Conservation (phyloP, 2,797 vertebrate species). For the Microctenopoma lineatum region DNA sequence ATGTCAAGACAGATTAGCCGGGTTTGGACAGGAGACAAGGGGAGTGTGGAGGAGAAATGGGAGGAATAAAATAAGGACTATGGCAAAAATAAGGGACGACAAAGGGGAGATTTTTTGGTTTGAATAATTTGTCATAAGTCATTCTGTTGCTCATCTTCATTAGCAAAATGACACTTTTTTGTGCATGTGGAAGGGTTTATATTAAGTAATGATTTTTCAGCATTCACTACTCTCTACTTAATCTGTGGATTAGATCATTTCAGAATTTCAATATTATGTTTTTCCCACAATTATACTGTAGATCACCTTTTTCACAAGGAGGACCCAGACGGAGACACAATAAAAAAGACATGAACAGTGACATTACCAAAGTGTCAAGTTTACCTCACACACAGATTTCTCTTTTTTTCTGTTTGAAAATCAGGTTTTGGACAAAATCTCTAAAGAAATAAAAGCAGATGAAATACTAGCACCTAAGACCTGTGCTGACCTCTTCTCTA, state of each 20-base stretch:
- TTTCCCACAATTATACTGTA: background rate
- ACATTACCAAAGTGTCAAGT: background rate
- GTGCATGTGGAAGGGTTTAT: background rate
- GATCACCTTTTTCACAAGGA: no score
- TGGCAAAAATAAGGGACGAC: no score
- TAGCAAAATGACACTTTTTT: conserved; percentile 1
- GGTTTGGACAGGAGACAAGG: conserved; percentile 11
- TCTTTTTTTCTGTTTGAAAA: background rate
- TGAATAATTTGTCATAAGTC: background rate
- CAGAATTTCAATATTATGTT: background rate
- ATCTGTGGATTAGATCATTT: background rate
- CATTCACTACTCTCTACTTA: background rate
- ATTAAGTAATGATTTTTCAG: background rate
- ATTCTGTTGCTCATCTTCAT: background rate
- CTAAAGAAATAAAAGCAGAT: background rate
- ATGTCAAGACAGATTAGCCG: conserved; percentile 43
- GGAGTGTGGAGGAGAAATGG: conserved; percentile 11
- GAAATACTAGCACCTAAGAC: no score
- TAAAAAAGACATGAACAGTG: no score
- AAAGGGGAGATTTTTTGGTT: background rate
- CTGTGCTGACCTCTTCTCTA: no score
- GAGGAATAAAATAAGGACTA: background rate
- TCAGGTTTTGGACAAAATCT: background rate
- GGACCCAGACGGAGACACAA: no score
- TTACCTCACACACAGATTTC: background rate